Evolutionary conservation across 2,888 invertebrate genomes (phyloP), one percentile per base, ranked within the genome.

Genomic region (Biston stratarius): DNA sequence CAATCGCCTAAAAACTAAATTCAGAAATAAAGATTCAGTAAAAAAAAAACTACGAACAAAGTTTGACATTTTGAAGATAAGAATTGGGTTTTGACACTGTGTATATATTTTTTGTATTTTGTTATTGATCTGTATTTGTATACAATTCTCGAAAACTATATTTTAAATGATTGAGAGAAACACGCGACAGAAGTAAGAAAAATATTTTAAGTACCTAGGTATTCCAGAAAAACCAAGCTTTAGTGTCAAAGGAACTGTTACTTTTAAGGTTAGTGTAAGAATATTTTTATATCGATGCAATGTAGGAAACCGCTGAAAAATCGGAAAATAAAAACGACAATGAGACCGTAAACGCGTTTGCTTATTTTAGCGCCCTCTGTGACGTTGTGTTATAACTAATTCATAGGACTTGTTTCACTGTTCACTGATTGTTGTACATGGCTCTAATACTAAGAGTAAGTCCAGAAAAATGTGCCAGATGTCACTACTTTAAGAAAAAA

Each of bases 331-430:
- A 70, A 53, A 66, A 68, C 64, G 60, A 65, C 69, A 67, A 67
- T 72, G 72, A 72, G 70, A 72, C 67, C 55, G 56, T 42, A 9
- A 0, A n/a, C n/a, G n/a, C n/a, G 24, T 63, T 34, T 52, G 0
- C 62, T 61, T 70, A 48, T 68, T 72, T 69, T 57, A 65, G 11
- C 64, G 71, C 71, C 71, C 71, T 67, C 74, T 74, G 33, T 65
- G 24, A 6, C 6, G 9, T 49, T 3, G 5, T 0, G 5, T 0
- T 15, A 15, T 47, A 38, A 69, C 51, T 61, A 64, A 34, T 45
- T 14, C 6, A 48, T 1, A 15, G 47, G 8, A 6, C 24, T 6
- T 2, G 9, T 8, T n/a, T 48, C 8, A 8, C 5, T 49, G 15
- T 12, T 34, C 12, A 12, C 11, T 47, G 6, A 7, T 14, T 1